phyloP scores from a whole-genome alignment of 2,888 invertebrate species.

The Aricia artaxerxes region DNA sequence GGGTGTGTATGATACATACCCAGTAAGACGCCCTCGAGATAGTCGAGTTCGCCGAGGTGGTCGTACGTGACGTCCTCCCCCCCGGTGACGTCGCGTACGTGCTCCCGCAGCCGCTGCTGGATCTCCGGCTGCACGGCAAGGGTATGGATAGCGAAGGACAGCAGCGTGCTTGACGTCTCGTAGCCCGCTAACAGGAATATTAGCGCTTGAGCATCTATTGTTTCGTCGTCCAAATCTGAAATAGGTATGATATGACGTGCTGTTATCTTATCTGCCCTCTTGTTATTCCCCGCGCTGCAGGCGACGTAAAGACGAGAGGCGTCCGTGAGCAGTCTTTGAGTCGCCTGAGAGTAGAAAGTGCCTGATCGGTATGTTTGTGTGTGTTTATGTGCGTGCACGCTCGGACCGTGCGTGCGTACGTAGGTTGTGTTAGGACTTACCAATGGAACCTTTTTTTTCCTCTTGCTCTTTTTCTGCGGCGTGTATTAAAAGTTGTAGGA shows the following conservation, averaged over 20 bases:
- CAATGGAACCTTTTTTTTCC: slow-evolving; percentile 41
- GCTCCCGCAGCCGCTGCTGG: slow-evolving; percentile 68
- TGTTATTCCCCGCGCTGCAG: not conserved
- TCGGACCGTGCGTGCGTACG: too few relatives aligned
- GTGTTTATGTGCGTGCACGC: too few relatives aligned
- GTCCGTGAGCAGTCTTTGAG: too few relatives aligned
- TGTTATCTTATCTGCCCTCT: not conserved
- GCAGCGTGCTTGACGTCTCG: slow-evolving; percentile 81
- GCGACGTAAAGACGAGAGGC: too few relatives aligned
- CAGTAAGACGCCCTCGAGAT: slow-evolving; percentile 64
- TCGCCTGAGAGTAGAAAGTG: too few relatives aligned
- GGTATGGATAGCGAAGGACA: slow-evolving; percentile 77
- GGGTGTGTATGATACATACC: slow-evolving; percentile 47
- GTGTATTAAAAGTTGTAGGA: slow-evolving; percentile 73
- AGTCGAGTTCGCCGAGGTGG: slow-evolving; percentile 57
- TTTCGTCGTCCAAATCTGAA: slow-evolving; percentile 73
- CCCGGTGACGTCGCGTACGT: slow-evolving; percentile 56
- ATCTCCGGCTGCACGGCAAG: slow-evolving; percentile 72
- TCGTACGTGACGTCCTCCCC: slow-evolving; percentile 63
- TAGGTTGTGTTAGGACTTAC: not conserved
- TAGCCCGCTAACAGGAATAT: slow-evolving; percentile 82
- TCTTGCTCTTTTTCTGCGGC: slow-evolving; percentile 63
- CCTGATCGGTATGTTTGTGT: too few relatives aligned
- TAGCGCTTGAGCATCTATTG: slow-evolving; percentile 79
- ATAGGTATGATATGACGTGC: not conserved